Percentiles rank a stretch among this genome's conserved stretches.
Conservation (phyloP, 2,797 vertebrate genomes). For the Phylloscopus collybita region DNA sequence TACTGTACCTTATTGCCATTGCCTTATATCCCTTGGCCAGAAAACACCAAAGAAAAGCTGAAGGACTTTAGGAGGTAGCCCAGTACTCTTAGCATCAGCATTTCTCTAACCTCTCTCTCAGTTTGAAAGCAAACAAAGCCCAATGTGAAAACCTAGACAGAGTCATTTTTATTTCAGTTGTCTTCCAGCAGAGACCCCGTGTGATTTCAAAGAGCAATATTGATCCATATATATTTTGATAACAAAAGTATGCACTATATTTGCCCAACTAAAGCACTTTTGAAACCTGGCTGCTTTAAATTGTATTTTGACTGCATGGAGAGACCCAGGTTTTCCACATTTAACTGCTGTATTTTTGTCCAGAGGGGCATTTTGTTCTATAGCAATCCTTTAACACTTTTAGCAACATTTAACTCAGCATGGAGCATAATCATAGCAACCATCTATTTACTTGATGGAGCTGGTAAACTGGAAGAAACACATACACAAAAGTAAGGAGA, state of each 20-base stretch:
- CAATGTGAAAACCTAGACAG: background rate
- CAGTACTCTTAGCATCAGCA: background rate
- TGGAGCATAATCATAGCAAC: background rate
- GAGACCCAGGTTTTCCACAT: background rate
- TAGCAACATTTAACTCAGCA: constrained; percentile 13
- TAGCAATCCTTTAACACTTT: background rate
- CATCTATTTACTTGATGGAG: background rate
- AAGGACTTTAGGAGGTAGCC: background rate
- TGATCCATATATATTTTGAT: constrained; percentile 15
- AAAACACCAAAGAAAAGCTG: background rate
- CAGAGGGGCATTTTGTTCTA: background rate
- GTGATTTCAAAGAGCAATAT: constrained; percentile 19
- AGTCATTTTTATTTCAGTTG: background rate
- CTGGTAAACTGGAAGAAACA: constrained; percentile 1
- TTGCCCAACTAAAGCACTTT: background rate
- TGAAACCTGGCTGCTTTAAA: background rate
- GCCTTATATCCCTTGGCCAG: background rate
- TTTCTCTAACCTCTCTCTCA: background rate
- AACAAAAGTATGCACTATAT: background rate
- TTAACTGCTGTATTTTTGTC: background rate
- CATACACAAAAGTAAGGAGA: background rate
- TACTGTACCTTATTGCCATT: background rate
- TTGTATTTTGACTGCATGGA: background rate
- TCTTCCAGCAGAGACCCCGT: background rate
- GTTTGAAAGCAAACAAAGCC: background rate